These are phyloP conservation scores for Sorex araneus DNA, from an alignment of 2,113 vertebrate genomes.

Conservation along the genomic window DNA sequence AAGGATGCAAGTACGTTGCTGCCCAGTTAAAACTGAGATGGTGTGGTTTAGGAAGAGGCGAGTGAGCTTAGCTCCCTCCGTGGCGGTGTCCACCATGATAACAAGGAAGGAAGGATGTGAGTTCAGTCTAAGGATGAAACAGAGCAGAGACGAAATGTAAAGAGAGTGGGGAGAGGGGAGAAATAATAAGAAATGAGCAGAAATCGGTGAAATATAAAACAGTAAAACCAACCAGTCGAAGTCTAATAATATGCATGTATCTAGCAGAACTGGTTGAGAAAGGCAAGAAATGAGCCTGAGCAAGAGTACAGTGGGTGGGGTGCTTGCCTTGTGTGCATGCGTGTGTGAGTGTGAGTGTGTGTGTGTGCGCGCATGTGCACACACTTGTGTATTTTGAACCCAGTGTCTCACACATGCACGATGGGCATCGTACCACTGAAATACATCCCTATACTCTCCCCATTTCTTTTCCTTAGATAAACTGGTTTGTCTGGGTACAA, in stretches of 20 bases:
- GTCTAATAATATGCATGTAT: background rate
- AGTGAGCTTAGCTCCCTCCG: background rate
- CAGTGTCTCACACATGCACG: no score
- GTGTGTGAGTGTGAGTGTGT: no score
- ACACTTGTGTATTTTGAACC: no score
- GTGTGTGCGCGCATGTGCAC: no score
- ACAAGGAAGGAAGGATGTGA: constrained; percentile 4
- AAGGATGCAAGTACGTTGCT: background rate
- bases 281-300: background rate
- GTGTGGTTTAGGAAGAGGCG: background rate
- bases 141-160: background rate
- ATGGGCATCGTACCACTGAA: no score
- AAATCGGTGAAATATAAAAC: constrained; percentile 39
- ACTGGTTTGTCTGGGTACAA: no score
- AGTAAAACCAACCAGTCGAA: background rate
- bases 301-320: no score
- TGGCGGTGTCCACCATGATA: background rate
- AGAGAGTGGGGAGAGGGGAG: background rate
- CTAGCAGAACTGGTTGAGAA: constrained; percentile 39
- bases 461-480: no score
- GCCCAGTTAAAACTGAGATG: background rate
- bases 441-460: no score
- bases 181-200: constrained; percentile 12
- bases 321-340: no score
- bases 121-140: background rate